Base-by-base conservation (phyloP, 2,797 vertebrate species). In the Syndactyla subalaris region DNA sequence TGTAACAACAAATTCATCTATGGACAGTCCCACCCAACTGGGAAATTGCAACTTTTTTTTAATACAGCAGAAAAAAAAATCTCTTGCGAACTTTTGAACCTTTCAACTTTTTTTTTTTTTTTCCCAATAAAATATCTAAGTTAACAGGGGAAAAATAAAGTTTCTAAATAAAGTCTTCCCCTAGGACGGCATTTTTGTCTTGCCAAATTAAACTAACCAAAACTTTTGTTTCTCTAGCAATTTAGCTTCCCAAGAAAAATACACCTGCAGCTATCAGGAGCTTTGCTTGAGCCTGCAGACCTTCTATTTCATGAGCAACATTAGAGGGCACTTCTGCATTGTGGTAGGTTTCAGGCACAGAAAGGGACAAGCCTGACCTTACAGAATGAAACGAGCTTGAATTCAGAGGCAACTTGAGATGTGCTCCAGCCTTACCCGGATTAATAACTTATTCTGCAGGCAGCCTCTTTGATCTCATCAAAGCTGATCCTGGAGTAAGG, bases 141-240 rank as follows among this genome's bases (percentile, higher is more conserved):
- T 97, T 97, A 97, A 96, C 81, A 85, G 90, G 93, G 93, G 96
- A 96, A 97, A 98, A 98, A 97, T 96, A 97, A 97, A 92, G 96
- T 97, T 98, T 97, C 97, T 98, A 98, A 98, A 98, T 98, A 98
- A 98, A 98, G 95, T 96, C 96, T 97, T 98, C 96, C 97, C 90
- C 94, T 97, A 97, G 94, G 96, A 98, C 34, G 29, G 93, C 96
- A 97, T 95, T 97, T 97, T 96, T 97, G 77, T 93, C 81, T 97
- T 96, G 98, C 98, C 98, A 98, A 97, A 95, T 88, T 95, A 98
- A 98, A 97, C 94, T 92, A 95, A 97, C 95, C 93, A 96, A 97
- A 97, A 95, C 97, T 98, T 98, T 98, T 98, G 97, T 98, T 98
- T 98, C 98, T 97, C 88, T 97, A 95, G 96, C 83, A 89, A 96